phyloP scores from a whole-genome alignment of 2,113 vertebrate genomes.

The Mesembrinibis cayennensis region DNA sequence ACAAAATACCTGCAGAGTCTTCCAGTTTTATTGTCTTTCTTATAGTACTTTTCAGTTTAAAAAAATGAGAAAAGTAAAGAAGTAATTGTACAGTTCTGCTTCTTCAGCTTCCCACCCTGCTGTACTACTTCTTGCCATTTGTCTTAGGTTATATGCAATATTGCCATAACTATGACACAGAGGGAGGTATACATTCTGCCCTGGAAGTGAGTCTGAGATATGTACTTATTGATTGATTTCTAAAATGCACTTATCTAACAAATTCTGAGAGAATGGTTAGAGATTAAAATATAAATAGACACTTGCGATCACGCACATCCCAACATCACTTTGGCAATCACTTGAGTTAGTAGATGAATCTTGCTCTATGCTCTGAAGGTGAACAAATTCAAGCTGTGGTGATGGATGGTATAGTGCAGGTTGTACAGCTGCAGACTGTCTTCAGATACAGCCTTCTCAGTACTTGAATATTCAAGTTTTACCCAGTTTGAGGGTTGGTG shows the following conservation, averaged over 20 bases:
- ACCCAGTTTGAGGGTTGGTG: neutral
- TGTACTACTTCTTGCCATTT: neutral
- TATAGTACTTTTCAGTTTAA: neutral
- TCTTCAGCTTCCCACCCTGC: neutral
- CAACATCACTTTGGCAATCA: neutral
- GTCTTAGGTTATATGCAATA: neutral
- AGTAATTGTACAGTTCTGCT: neutral
- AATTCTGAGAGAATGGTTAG: neutral
- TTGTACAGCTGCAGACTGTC: neutral
- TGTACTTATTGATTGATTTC: conserved; percentile 1
- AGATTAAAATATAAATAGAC: neutral
- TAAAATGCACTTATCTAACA: neutral
- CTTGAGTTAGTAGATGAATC: neutral
- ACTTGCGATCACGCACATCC: rapidly evolving
- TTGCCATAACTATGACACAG: neutral
- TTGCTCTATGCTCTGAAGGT: neutral
- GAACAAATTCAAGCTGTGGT: neutral
- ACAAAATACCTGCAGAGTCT: neutral
- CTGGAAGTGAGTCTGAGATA: neutral
- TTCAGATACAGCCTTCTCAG: neutral
- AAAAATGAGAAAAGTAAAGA: neutral
- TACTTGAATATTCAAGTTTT: neutral
- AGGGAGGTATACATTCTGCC: neutral
- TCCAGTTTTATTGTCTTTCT: neutral
- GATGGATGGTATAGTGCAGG: neutral